Evolutionary conservation across 2,113 vertebrate species (phyloP), one percentile per base, ranked within the genome.

Genomic region (Brachirus orientalis): DNA sequence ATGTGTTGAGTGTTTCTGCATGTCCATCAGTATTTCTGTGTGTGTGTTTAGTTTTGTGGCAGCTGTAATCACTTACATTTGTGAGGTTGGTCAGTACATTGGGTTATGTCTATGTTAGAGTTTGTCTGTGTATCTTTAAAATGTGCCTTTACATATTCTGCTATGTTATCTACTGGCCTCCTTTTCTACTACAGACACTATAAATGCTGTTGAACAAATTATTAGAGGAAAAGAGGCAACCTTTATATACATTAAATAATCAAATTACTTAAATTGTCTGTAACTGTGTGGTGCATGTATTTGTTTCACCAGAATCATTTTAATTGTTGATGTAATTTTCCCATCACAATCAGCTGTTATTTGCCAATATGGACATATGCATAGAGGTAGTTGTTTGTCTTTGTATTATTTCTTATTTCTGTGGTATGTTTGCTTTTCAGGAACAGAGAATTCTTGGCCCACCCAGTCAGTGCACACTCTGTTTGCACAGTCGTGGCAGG

Each of bases 401-500:
- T 41, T 60, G 12, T 67, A 19, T 48, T 10, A 57, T 69, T 54
- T 72, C 38, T 73, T 38, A 59, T 60, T 20, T 58, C 19, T 72
- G 35, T 64, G 38, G 19, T 71, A 1, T 80, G 44, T 18, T 82
- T 74, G 59, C 50, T 69, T 79, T 78, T 68, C 76, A 87, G 85
- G 70, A 63, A 8, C 43, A 75, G 52, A 18, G 19, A 4, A 67
- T 46, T 62, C 63, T 43, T 56, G 60, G 40, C 37, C 75, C 65
- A 59, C 56, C 72, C 67, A 40, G 47, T 22, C 63, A 18, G 51
- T 5, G 50, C 53, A 68, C 75, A 61, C 64, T 56, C 72, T 11
- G 6, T 63, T 62, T 58, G 37, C 57, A 38, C 53, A 64, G 48
- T 55, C 52, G 38, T 59, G 48, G 67, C 72, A 88, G 85, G 84